These are phyloP conservation scores for Copidosoma aretas DNA, from an alignment of 2,888 invertebrate genomes.

Conservation along the genomic window DNA sequence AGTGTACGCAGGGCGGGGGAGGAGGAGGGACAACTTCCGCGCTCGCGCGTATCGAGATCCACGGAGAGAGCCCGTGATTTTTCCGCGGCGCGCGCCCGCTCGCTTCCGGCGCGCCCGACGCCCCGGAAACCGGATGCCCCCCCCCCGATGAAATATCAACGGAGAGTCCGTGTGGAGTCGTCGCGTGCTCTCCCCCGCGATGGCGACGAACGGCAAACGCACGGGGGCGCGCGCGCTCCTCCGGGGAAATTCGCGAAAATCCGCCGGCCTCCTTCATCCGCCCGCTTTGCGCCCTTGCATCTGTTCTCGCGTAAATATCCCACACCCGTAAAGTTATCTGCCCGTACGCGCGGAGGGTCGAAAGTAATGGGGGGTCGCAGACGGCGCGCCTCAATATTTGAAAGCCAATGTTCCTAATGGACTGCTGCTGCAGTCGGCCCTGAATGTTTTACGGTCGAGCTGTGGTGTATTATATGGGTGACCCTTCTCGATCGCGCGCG, in stretches of 20 bases:
- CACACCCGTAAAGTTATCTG: no score
- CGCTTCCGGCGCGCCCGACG: constrained; percentile 54
- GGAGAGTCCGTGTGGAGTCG: constrained; percentile 47
- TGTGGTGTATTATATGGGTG: no score
- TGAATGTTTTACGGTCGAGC: not conserved
- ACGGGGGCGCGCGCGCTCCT: constrained; percentile 29
- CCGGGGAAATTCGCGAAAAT: constrained; percentile 55
- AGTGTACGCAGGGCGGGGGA: no score
- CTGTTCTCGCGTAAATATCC: not conserved
- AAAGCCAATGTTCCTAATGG: not conserved
- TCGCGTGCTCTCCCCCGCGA: not conserved
- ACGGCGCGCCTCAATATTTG: not conserved
- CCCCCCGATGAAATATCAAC: constrained; percentile 59
- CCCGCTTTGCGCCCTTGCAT: not conserved
- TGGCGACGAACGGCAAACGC: not conserved
- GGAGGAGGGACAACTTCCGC: no score
- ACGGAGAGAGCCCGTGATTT: constrained; percentile 59
- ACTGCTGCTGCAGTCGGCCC: not conserved
- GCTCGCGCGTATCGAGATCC: constrained; percentile 53
- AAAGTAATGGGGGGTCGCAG: not conserved
- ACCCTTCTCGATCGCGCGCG: no score
- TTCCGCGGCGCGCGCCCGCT: constrained; percentile 57
- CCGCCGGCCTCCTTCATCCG: constrained; percentile 40
- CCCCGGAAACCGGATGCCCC: constrained; percentile 60
- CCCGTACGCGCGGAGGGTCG: no score